Evolutionary conservation across 2,888 invertebrate species (phyloP).

Genomic region (Campaea margaritaria): DNA sequence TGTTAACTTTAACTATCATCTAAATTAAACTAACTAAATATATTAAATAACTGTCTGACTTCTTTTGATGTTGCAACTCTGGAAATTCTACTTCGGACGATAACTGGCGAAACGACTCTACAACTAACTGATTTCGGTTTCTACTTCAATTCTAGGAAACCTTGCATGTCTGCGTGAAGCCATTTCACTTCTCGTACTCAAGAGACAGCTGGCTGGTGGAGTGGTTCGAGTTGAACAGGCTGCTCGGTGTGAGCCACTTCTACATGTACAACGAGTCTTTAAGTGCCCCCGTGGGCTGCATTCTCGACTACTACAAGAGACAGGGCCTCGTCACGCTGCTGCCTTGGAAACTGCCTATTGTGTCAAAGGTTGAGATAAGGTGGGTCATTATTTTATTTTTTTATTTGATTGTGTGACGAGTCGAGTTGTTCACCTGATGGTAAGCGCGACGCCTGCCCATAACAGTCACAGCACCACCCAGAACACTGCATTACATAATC

Average conservation of each 20-base stretch:
- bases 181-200: slow-evolving; percentile 95
- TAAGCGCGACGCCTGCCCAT: no score
- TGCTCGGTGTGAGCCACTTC: slow-evolving; percentile 94
- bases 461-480: no score
- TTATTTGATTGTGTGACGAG: no score
- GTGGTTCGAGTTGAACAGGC: slow-evolving; percentile 94
- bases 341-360: slow-evolving; percentile 94
- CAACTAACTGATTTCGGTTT: neutral
- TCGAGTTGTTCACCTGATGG: no score
- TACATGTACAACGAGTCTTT: slow-evolving; percentile 96
- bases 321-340: slow-evolving; percentile 89
- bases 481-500: no score
- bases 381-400: slow-evolving; percentile 38
- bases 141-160: slow-evolving; percentile 73
- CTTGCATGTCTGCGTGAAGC: slow-evolving; percentile 94
- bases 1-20: no score
- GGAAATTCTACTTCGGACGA: no score
- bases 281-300: slow-evolving; percentile 91
- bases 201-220: slow-evolving; percentile 93
- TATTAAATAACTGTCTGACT: no score
- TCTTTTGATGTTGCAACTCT: no score
- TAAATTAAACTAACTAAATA: no score
- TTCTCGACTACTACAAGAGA: slow-evolving; percentile 88
- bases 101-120: no score
- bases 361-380: slow-evolving; percentile 94